Conservation (phyloP, 1,140 invertebrate genomes). For the Drosophila sucinea region DNA sequence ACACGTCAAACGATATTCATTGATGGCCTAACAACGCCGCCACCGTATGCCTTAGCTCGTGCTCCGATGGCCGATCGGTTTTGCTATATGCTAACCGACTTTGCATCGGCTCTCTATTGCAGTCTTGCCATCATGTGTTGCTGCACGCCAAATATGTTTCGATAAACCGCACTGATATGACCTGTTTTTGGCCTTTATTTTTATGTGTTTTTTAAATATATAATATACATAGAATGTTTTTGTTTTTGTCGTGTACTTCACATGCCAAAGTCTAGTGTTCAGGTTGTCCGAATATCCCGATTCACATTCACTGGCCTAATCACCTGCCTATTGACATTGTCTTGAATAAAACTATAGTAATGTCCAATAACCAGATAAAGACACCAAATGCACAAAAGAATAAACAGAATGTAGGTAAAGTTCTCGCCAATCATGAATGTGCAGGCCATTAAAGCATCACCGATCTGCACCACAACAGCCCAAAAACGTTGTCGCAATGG, state of each 20-base stretch:
- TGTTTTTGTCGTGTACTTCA: not conserved
- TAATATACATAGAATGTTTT: slow-evolving; percentile 6
- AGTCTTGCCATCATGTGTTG: slow-evolving; percentile 76
- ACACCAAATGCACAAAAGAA: slow-evolving; percentile 63
- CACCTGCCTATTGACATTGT: slow-evolving; percentile 28
- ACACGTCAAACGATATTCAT: slow-evolving; percentile 56
- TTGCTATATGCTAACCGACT: slow-evolving; percentile 73
- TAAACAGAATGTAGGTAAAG: slow-evolving; percentile 57
- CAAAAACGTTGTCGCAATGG: slow-evolving; percentile 51
- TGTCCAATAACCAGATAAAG: slow-evolving; percentile 58
- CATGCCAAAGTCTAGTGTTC: slow-evolving; percentile 5
- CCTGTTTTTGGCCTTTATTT: slow-evolving; percentile 3
- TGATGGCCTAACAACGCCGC: slow-evolving; percentile 39
- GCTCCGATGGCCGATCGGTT: slow-evolving; percentile 61
- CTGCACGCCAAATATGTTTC: slow-evolving; percentile 73
- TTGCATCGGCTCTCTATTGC: slow-evolving; percentile 68
- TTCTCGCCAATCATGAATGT: slow-evolving; percentile 65
- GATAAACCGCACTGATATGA: slow-evolving; percentile 39
- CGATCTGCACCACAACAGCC: slow-evolving; percentile 34
- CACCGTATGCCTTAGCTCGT: slow-evolving; percentile 32
- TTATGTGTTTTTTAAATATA: slow-evolving; percentile 6
- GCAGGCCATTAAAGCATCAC: slow-evolving; percentile 31
- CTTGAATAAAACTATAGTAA: slow-evolving; percentile 49
- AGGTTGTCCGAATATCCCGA: slow-evolving; percentile 4
- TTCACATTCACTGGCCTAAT: slow-evolving; percentile 16